Conservation (phyloP, 2,888 invertebrate genomes). For the Cerastoderma edule region DNA sequence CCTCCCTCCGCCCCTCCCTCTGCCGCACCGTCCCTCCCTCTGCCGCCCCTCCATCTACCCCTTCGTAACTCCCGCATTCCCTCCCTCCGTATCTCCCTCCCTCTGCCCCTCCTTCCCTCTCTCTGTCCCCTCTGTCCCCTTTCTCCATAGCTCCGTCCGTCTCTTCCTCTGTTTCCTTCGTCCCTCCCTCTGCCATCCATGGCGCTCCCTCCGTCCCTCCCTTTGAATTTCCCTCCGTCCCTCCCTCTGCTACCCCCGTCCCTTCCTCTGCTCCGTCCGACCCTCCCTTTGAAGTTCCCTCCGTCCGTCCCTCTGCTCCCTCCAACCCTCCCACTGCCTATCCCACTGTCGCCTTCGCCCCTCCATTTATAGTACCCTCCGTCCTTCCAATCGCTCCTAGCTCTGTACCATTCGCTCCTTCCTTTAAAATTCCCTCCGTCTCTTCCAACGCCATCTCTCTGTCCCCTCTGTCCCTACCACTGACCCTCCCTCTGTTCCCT, state of each 20-base stretch:
- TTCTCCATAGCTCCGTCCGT: not conserved
- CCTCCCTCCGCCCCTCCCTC: too few species aligned
- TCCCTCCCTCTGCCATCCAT: not conserved
- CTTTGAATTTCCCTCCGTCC: not conserved
- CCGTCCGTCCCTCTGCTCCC: too few species aligned
- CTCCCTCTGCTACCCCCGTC: constrained; percentile 22
- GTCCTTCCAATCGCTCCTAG: not conserved
- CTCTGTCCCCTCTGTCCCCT: not conserved
- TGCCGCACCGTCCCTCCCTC: too few species aligned
- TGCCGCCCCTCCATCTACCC: not conserved
- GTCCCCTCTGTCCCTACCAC: not conserved
- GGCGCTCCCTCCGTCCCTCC: constrained; percentile 5
- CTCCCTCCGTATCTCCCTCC: not conserved
- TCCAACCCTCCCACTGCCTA: too few species aligned
- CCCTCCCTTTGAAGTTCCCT: too few species aligned
- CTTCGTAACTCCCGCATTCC: not conserved
- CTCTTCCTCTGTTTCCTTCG: not conserved
- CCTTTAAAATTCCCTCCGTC: not conserved
- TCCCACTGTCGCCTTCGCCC: too few species aligned
- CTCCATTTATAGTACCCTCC: too few species aligned
- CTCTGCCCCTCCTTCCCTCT: not conserved
- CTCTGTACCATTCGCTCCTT: not conserved
- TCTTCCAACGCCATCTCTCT: not conserved
- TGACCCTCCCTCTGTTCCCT: not conserved
- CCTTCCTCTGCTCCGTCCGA: constrained; percentile 7